A percentile compares a stretch with the other conserved stretches of the same genome.
These are phyloP conservation scores for Chaetodon auriga DNA, from an alignment of 2,113 vertebrate species.

Conservation along the genomic window DNA sequence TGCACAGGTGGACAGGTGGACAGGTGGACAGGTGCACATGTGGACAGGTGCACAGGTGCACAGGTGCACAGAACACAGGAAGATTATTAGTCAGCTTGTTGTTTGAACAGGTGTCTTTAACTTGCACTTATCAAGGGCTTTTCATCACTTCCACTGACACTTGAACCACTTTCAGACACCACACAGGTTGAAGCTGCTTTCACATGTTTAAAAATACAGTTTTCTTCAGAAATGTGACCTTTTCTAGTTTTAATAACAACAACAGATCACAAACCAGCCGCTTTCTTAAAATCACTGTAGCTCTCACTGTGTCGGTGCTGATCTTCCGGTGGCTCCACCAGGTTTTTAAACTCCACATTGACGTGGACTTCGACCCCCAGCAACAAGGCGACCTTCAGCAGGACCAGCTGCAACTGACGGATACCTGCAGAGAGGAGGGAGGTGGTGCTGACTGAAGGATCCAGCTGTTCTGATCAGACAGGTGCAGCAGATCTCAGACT, in stretches of 20 bases:
- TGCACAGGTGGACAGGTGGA: background rate
- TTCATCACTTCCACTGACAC: no score
- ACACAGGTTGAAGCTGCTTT: no score
- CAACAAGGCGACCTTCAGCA: constrained; percentile 95
- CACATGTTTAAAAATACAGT: no score
- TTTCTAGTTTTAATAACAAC: no score
- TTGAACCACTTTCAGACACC: background rate
- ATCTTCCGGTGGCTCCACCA: constrained; percentile 90
- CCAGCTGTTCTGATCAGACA: background rate
- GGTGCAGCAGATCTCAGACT: background rate
- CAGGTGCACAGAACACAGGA: no score
- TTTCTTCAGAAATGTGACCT: no score
- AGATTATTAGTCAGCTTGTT: no score
- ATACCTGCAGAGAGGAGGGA: constrained; percentile 86
- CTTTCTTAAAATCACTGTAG: no score
- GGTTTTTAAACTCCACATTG: constrained; percentile 93
- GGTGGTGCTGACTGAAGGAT: background rate
- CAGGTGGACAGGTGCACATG: constrained; percentile 51
- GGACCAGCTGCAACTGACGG: constrained; percentile 95
- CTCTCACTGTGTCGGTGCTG: constrained; percentile 89
- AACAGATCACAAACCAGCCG: no score
- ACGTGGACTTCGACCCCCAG: constrained; percentile 96
- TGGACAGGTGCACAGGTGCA: background rate
- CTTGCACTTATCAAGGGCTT: no score
- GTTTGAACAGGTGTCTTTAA: no score